Evolutionary conservation across 1,140 invertebrate species (phyloP).

Genomic region (Bombus confusus): DNA sequence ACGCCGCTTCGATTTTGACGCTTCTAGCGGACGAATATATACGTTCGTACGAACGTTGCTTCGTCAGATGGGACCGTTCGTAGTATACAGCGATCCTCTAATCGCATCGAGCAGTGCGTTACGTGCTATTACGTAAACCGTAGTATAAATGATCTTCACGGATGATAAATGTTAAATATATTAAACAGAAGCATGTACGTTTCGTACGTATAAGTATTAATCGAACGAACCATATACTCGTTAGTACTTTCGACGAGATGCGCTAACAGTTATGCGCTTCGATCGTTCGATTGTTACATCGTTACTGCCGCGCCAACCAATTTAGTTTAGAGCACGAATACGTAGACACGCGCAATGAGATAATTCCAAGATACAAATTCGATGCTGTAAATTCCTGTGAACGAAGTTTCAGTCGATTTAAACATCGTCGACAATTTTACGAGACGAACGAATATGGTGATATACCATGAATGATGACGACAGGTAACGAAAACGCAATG

Average conservation of each 20-base stretch:
- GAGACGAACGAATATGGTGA: neutral
- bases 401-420: neutral
- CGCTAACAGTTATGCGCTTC: neutral
- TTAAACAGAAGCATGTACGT: neutral
- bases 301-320: neutral
- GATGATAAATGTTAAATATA: neutral
- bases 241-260: neutral
- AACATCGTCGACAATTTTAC: neutral
- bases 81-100: too few relatives aligned
- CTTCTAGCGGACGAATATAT: too few relatives aligned
- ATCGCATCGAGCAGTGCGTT: too few relatives aligned
- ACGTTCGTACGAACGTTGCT: too few relatives aligned
- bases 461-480: neutral
- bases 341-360: neutral
- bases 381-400: neutral
- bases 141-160: neutral
- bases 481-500: neutral
- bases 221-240: neutral
- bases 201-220: neutral
- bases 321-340: neutral
- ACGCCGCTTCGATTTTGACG: too few relatives aligned
- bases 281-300: slow-evolving; percentile 7
- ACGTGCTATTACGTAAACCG: too few relatives aligned
- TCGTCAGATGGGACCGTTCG: too few relatives aligned
- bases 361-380: neutral